Base-by-base conservation (phyloP, 92 coral and sea anemone species). In the Phymanthus crucifer region DNA sequence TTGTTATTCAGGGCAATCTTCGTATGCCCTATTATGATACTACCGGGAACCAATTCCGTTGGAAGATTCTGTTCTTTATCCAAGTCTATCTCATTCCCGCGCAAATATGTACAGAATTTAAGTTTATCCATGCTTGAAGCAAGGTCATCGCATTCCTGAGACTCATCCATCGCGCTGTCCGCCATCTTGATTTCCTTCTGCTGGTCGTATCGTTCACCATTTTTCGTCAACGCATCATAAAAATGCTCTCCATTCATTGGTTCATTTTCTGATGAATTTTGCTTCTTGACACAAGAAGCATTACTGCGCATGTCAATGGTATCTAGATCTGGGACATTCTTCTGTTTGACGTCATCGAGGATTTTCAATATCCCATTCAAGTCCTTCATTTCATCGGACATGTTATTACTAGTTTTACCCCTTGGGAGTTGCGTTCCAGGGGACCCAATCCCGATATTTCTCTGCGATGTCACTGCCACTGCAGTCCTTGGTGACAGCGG, bases 51-150 rank as follows among this genome's bases (percentile, higher is more conserved):
- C 66, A 87, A 61, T 33, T 87, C 87, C 32, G 32, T 46, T 10
- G 87, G 90, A 16, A 87, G 58, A 16, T 38, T n/a, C 35, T 86
- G 79, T 3, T 64, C 84, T 17, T 73, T 79, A 2, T 65, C 74
- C 1, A 70, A 48, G 3, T 70, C 45, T 24, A 67, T 6, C 0
- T 70, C 71, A 12, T 78, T n/a, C 2, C 71, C 76, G 24, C 90
- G 23, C n/a, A 87, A 72, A 64, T 87, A 87, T 43, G 70, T 64
- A 58, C 90, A 87, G 54, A 77, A 87, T 68, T 71, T 79, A 9
- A 87, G 38, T 19, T 87, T 71, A 31, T 83, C 23, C 72, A 87
- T 32, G 46, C 40, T 45, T 32, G 78, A 67, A 8, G 71, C 80
- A 40, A 87, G 35, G 32, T 64, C 40, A 7, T 47, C 78, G 10